Conservation (phyloP, 1,140 invertebrate species). For the Battus philenor region DNA sequence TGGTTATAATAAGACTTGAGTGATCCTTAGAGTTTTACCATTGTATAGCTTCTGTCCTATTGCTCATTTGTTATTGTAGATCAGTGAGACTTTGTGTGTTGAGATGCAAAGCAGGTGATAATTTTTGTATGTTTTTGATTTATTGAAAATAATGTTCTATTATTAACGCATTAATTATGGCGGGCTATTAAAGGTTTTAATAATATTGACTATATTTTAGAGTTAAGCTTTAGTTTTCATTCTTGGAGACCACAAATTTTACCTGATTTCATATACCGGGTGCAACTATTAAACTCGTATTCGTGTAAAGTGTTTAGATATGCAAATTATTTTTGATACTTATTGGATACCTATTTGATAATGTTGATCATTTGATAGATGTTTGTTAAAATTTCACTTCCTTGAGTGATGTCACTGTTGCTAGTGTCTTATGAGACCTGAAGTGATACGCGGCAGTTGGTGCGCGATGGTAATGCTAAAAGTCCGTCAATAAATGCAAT, state of each 20-base stretch:
- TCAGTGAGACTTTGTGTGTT: slow-evolving; percentile 39
- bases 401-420: slow-evolving; percentile 14
- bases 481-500: not conserved
- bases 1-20: slow-evolving; percentile 4
- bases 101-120: not conserved
- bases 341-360: slow-evolving; percentile 13
- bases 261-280: slow-evolving; percentile 6
- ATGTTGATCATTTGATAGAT: slow-evolving; percentile 7
- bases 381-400: slow-evolving; percentile 8
- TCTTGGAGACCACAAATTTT: not conserved
- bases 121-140: not conserved
- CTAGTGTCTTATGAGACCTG: slow-evolving; percentile 1
- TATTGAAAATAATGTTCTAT: not conserved
- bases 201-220: not conserved
- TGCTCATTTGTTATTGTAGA: slow-evolving; percentile 18
- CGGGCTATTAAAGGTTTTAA: not conserved
- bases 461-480: slow-evolving; percentile 9
- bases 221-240: not conserved
- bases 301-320: slow-evolving; percentile 13
- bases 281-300: slow-evolving; percentile 2
- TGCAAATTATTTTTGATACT: slow-evolving; percentile 20
- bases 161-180: not conserved
- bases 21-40: slow-evolving; percentile 2
- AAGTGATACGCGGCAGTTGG: slow-evolving; percentile 6
- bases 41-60: slow-evolving; percentile 6